Base-by-base conservation (phyloP, 1,140 invertebrate genomes). In the Tribolium madens region DNA sequence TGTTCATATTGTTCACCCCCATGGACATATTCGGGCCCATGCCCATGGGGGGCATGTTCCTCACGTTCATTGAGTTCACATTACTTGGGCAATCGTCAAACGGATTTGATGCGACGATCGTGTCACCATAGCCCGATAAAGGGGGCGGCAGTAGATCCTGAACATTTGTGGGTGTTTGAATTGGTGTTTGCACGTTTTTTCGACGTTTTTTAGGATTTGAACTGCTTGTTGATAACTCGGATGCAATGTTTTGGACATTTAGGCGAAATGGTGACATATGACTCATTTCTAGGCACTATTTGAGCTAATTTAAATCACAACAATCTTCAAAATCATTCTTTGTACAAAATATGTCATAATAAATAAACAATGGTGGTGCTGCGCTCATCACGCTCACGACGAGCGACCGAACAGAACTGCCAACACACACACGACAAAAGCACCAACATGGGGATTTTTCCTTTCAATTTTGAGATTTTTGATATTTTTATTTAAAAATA, bases 31-130 rank as follows among this genome's bases (percentile, higher is more conserved):
- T 80, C 14, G 77, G 82, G 36, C 82, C 84, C 81, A 84, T 84
- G 36, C 82, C 81, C 84, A 83, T 84, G 48, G 80, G 80, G 33
- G 88, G 87, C 3, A 87, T 87, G 77, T 88, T 88, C 81, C 87
- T 88, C 87, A 92, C 92, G 87, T 90, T 92, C 47, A 89, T 88
- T 81, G 88, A 81, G 87, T 87, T 85, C 85, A 89, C 87, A 81
- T 90, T 82, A 87, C 91, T 89, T 15, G 95, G 94, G 7, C 93
- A 95, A 83, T 98, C 97, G 87, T 98, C 97, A 87, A 98, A 98
- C 18, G 96, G 96, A 88, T 98, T 98, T 71, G 94, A 96, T 33
- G 96, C 96, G 76, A 97, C 92, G 83, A 98, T 96, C 50, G 96
- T 97, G 83, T 97, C 96, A 46, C 95, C 96, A 87, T 95, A 97